phyloP scores from a whole-genome alignment of 35 echinoderm and acorn worm species.

The Ophioderma brevispina region DNA sequence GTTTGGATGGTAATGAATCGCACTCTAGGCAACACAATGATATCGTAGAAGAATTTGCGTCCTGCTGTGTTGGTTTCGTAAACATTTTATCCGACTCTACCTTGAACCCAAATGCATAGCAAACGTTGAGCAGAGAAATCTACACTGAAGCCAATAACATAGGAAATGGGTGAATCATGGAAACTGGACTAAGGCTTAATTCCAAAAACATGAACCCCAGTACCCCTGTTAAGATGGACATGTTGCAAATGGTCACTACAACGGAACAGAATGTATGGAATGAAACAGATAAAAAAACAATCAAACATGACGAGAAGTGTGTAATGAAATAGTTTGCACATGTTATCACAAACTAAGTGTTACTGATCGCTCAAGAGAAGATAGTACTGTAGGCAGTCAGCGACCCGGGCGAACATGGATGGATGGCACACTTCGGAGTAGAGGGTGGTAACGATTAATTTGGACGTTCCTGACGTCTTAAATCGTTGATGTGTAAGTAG shows the following conservation, averaged over 20 bases:
- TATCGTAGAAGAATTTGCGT: no score
- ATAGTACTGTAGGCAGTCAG: constrained; percentile 55
- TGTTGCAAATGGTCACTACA: constrained; percentile 55
- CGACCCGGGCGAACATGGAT: neutral
- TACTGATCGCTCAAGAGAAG: constrained; percentile 80
- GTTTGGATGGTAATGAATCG: no score
- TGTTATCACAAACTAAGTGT: constrained; percentile 43
- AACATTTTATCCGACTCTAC: no score
- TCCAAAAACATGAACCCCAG: constrained; percentile 80
- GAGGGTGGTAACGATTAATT: constrained; percentile 34
- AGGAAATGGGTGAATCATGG: constrained; percentile 77
- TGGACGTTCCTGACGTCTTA: constrained; percentile 36
- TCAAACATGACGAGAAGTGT: constrained; percentile 77
- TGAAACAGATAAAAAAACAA: constrained; percentile 67
- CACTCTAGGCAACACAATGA: no score
- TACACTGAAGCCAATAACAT: constrained; percentile 87
- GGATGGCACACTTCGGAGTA: constrained; percentile 43
- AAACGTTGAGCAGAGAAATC: constrained; percentile 88
- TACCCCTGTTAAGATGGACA: constrained; percentile 73
- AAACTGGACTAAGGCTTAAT: constrained; percentile 69
- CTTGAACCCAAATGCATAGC: constrained; percentile 79
- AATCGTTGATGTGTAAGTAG: constrained; percentile 19
- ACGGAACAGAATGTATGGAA: constrained; percentile 65
- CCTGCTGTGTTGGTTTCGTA: no score
- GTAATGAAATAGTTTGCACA: constrained; percentile 49